Evolutionary conservation across 1,140 invertebrate genomes (phyloP).

Genomic region (Sarcophaga peregrina): DNA sequence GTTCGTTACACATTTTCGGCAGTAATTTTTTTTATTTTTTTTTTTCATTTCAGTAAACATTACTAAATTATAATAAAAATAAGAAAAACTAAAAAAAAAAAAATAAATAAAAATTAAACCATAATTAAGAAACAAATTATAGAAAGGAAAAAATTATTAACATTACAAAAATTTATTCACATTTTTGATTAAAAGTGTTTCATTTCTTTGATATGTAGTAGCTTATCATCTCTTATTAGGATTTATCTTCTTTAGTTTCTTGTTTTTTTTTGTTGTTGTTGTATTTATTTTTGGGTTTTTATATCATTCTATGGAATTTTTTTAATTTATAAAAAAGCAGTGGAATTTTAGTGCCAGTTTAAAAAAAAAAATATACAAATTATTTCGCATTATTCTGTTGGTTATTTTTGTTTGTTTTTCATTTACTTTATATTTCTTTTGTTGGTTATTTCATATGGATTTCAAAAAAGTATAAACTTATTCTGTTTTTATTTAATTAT

Average conservation of each 20-base stretch:
- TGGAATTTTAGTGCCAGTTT: constrained; percentile 31
- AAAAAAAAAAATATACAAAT: background rate
- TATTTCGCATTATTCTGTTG: constrained; percentile 5
- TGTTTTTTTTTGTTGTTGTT: background rate
- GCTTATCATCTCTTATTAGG: background rate
- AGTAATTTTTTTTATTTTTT: background rate
- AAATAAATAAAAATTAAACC: background rate
- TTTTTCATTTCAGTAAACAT: no score
- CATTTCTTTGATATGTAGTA: background rate
- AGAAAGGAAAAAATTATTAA: background rate
- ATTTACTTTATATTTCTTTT: background rate
- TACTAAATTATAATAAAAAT: no score
- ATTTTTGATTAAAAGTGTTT: background rate
- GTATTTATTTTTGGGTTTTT: constrained; percentile 11
- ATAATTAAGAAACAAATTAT: background rate
- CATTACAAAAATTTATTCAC: background rate
- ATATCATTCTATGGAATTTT: background rate
- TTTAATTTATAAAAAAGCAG: constrained; percentile 25
- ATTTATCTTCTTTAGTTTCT: background rate
- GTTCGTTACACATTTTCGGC: background rate
- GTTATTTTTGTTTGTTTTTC: background rate
- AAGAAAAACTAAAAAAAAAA: no score
- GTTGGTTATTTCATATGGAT: background rate
- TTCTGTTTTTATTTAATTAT: no score
- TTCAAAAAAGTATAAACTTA: background rate